Percentiles rank a stretch among this genome's conserved stretches.
Conservation (phyloP, 1,140 invertebrate species). For the Archegozetes longisetosus region DNA sequence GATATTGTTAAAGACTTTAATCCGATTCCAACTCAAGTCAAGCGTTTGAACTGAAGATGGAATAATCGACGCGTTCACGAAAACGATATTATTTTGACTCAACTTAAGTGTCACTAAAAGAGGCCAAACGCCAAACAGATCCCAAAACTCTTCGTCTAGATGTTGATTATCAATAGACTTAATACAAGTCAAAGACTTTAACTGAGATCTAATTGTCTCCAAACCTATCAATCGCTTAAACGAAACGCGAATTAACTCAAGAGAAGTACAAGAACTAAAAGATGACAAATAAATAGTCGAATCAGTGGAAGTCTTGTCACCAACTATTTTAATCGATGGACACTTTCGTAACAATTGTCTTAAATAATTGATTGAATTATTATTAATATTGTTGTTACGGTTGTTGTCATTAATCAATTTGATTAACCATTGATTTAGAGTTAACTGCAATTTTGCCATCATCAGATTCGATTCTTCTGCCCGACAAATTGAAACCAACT, state of each 20-base stretch:
- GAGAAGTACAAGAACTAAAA: slow-evolving; percentile 2
- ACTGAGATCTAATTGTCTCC: background rate
- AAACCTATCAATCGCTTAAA: background rate
- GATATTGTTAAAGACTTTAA: slow-evolving; percentile 2
- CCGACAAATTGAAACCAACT: background rate
- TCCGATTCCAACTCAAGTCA: slow-evolving; percentile 6
- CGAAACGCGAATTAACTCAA: slow-evolving; percentile 4
- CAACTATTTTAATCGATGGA: slow-evolving; percentile 5
- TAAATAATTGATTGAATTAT: background rate
- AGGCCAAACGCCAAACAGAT: slow-evolving; percentile 11
- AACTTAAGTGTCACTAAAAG: background rate
- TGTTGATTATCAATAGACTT: background rate
- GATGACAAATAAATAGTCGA: background rate
- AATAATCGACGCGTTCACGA: slow-evolving; percentile 7
- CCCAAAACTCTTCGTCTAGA: slow-evolving; percentile 11
- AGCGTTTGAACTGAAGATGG: background rate
- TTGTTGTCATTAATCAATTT: background rate
- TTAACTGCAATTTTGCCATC: background rate
- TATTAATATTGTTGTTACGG: background rate
- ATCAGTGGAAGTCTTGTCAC: background rate
- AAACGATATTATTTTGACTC: slow-evolving; percentile 7
- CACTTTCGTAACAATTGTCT: background rate
- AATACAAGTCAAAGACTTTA: slow-evolving; percentile 2
- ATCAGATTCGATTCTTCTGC: background rate
- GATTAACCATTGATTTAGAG: background rate